phyloP scores from a whole-genome alignment of 2,797 vertebrate genomes.

The Petrocephalus schoutedeni region DNA sequence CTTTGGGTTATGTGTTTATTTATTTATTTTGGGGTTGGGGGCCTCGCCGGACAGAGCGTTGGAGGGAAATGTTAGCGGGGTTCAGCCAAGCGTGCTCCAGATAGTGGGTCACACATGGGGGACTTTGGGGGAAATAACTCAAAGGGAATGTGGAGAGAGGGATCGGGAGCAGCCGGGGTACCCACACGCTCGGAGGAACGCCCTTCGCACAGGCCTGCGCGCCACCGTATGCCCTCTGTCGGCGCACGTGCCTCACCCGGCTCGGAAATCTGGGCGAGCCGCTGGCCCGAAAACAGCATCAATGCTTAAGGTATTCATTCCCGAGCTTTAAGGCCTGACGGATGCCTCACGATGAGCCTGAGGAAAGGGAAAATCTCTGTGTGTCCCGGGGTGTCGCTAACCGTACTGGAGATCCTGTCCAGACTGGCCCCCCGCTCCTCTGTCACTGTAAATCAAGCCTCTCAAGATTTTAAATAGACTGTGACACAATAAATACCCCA shows the following conservation, averaged over 20 bases:
- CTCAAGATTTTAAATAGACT: slow-evolving; percentile 46
- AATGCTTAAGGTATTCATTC: neutral
- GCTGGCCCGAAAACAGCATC: neutral
- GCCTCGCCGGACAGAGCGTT: neutral
- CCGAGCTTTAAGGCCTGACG: neutral
- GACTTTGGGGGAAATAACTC: slow-evolving; percentile 44
- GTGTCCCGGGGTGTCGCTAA: slow-evolving; percentile 24
- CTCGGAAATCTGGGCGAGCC: neutral
- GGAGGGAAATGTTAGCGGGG: slow-evolving; percentile 29
- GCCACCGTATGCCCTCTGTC: neutral
- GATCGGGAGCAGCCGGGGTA: slow-evolving; percentile 9
- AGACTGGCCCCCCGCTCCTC: slow-evolving; percentile 24
- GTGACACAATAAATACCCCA: slow-evolving; percentile 47
- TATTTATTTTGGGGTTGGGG: neutral
- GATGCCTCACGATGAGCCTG: neutral
- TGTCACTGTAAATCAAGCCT: slow-evolving; percentile 46
- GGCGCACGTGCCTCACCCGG: neutral
- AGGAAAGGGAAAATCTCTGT: neutral
- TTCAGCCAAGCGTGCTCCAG: slow-evolving; percentile 51
- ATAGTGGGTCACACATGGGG: slow-evolving; percentile 41
- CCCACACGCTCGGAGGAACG: neutral
- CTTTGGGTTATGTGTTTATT: slow-evolving; percentile 51
- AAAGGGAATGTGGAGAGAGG: slow-evolving; percentile 28
- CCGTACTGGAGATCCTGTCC: slow-evolving; percentile 34
- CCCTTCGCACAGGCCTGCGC: neutral